A percentile compares a stretch with the other conserved stretches of the same genome.
Conservation (phyloP, 2,113 vertebrate genomes). For the Malurus cyaneus region DNA sequence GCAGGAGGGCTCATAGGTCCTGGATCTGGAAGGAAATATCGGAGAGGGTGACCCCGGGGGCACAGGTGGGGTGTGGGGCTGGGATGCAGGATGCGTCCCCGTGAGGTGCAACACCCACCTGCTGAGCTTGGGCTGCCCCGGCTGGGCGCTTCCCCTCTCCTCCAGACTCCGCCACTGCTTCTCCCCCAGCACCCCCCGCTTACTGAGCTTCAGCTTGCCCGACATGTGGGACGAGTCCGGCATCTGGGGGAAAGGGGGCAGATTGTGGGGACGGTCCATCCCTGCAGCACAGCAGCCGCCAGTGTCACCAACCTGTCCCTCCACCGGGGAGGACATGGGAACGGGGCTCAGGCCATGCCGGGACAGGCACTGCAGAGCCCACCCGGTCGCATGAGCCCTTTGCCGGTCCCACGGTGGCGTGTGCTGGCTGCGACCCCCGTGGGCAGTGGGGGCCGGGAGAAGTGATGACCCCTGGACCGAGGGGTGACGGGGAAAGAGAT, state of each 20-base stretch:
- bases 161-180: conserved; percentile 81
- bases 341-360: neutral
- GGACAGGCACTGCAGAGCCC: neutral
- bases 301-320: neutral
- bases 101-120: neutral
- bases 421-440: neutral
- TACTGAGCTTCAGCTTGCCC: conserved; percentile 61
- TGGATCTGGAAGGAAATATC: neutral
- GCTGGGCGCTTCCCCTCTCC: neutral
- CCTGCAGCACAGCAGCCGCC: neutral
- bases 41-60: neutral
- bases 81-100: neutral
- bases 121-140: neutral
- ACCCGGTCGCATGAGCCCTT: rapidly evolving
- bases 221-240: neutral
- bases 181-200: conserved; percentile 43
- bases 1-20: conserved; percentile 7
- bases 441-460: neutral
- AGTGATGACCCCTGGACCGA: neutral
- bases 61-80: conserved; percentile 11
- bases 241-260: neutral
- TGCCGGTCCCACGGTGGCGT: neutral
- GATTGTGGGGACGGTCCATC: neutral
- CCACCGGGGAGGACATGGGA: neutral
- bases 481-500: neutral